Conservation (phyloP, 2,113 vertebrate genomes). For the Pardalotus punctatus region DNA sequence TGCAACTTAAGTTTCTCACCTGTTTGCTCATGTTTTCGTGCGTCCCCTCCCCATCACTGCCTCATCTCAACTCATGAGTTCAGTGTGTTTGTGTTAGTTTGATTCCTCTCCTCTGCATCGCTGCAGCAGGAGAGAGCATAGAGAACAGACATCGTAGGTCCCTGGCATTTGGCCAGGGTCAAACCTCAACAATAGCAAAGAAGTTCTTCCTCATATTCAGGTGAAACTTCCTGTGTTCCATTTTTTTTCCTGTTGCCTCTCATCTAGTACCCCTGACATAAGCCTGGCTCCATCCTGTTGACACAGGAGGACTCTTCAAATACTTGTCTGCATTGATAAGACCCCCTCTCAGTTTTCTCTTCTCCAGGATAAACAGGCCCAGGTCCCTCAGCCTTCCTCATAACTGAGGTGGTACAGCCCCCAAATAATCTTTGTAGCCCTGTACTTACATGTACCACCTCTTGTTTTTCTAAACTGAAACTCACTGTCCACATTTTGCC, state of each 20-base stretch:
- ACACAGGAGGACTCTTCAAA: not conserved
- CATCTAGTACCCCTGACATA: not conserved
- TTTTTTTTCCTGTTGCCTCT: not conserved
- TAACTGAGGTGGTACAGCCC: not conserved
- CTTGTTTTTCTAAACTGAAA: not conserved
- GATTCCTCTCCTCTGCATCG: too few species aligned
- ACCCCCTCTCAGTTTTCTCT: not conserved
- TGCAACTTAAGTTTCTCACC: too few species aligned
- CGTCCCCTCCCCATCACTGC: too few species aligned
- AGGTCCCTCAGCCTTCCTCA: not conserved
- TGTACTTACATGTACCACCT: not conserved
- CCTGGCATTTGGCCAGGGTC: too few species aligned
- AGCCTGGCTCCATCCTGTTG: not conserved
- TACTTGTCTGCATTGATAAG: not conserved
- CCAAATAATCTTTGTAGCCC: too few species aligned
- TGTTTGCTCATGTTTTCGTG: too few species aligned
- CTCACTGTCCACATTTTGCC: not conserved
- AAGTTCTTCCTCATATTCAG: not conserved
- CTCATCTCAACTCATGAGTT: too few species aligned
- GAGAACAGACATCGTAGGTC: too few species aligned
- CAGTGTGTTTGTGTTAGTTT: too few species aligned
- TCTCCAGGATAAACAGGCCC: not conserved
- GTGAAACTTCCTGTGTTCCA: not conserved
- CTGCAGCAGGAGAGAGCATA: too few species aligned
- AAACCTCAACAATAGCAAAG: too few species aligned